Evolutionary conservation across 2,113 vertebrate genomes (phyloP).

Genomic region (Ia io): DNA sequence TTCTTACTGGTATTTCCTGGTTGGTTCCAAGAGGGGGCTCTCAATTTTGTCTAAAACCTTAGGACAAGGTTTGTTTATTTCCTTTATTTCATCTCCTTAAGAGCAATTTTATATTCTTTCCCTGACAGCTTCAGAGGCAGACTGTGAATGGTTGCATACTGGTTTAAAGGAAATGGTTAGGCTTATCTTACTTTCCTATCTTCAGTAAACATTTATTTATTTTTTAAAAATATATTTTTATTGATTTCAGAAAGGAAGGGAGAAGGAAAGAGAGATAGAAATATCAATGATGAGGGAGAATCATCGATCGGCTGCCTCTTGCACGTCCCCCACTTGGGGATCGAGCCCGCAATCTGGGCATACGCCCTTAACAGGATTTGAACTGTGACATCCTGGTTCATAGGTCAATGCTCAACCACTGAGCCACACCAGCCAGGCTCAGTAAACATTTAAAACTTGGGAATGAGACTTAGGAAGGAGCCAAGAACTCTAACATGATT

Average conservation of each 20-base stretch:
- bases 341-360: too few species aligned
- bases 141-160: not conserved
- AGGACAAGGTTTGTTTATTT: not conserved
- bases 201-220: not conserved
- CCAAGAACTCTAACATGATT: not conserved
- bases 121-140: not conserved
- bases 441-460: not conserved
- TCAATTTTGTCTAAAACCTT: not conserved
- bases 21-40: not conserved
- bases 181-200: not conserved
- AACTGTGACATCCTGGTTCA: too few species aligned
- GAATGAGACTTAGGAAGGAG: not conserved
- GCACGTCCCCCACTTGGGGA: too few species aligned
- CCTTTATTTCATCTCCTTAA: not conserved
- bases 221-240: too few species aligned
- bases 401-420: too few species aligned
- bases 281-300: too few species aligned
- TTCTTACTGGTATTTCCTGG: slow-evolving; percentile 18
- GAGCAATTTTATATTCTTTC: not conserved
- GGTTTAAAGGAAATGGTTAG: not conserved
- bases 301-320: too few species aligned
- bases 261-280: too few species aligned
- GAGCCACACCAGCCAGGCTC: not conserved
- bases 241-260: too few species aligned
- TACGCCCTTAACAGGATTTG: too few species aligned